Evolutionary conservation across 2,888 invertebrate genomes (phyloP).

Genomic region (Thecophora atra): DNA sequence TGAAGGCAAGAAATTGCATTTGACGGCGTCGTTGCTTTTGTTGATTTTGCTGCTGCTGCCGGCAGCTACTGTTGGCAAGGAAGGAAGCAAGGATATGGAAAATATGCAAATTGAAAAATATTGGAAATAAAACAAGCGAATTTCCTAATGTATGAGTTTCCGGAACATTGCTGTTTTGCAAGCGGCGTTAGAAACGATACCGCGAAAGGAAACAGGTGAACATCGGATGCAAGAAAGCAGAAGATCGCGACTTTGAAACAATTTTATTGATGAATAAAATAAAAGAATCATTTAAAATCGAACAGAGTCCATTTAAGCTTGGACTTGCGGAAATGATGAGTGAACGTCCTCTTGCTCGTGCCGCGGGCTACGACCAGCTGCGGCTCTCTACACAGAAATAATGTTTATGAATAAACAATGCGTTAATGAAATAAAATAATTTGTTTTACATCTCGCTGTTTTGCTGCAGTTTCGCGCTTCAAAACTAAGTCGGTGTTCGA

Average conservation of each 20-base stretch:
- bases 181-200: too few species aligned
- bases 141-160: too few species aligned
- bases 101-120: constrained; percentile 35
- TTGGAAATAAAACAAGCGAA: constrained; percentile 20
- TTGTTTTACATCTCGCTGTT: constrained; percentile 40
- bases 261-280: too few species aligned
- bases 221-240: too few species aligned
- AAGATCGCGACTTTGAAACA: too few species aligned
- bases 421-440: constrained; percentile 48
- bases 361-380: constrained; percentile 36
- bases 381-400: constrained; percentile 55
- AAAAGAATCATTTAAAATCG: too few species aligned
- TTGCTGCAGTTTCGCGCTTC: constrained; percentile 41
- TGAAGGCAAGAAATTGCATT: constrained; percentile 32
- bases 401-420: constrained; percentile 59
- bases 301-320: too few species aligned
- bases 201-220: too few species aligned
- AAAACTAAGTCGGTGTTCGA: constrained; percentile 33
- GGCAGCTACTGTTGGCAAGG: constrained; percentile 5
- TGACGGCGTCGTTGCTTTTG: not conserved
- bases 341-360: not conserved
- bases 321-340: too few species aligned
- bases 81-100: constrained; percentile 20
- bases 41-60: not conserved
- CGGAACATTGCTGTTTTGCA: too few species aligned